Conservation (phyloP, 2,797 vertebrate species). For the Poeciliopsis presidionis region DNA sequence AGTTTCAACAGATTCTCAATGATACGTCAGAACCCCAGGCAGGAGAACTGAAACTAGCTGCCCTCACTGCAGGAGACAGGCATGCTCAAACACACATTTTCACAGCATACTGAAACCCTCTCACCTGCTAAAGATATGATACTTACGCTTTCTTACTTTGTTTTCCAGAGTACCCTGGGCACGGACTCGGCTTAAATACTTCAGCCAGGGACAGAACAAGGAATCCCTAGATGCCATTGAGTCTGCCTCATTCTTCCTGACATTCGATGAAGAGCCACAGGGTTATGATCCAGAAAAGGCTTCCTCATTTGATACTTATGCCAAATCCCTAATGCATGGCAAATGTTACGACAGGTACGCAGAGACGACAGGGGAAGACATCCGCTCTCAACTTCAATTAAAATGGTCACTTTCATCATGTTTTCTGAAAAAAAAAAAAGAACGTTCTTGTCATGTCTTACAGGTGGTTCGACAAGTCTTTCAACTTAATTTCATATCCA, state of each 20-base stretch:
- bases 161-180: conserved; percentile 88
- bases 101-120: neutral
- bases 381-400: neutral
- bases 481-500: conserved; percentile 88
- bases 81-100: conserved; percentile 41
- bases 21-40: conserved; percentile 86
- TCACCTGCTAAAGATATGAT: neutral
- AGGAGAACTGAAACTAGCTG: conserved; percentile 88
- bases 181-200: conserved; percentile 84
- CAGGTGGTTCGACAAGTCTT: conserved; percentile 98
- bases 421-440: conserved; percentile 1
- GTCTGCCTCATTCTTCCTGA: conserved; percentile 89
- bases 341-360: conserved; percentile 89
- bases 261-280: conserved; percentile 87
- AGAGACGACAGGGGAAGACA: neutral
- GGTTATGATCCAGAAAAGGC: conserved; percentile 70
- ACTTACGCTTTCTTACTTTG: neutral
- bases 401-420: neutral
- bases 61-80: conserved; percentile 92
- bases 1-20: conserved; percentile 92
- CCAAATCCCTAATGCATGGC: conserved; percentile 94
- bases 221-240: conserved; percentile 86
- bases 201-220: conserved; percentile 85
- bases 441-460: neutral
- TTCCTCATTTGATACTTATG: conserved; percentile 86